A percentile compares a stretch with the other conserved stretches of the same genome.
Evolutionary conservation across 2,113 vertebrate genomes (phyloP).

Genomic region (Gila orcuttii): DNA sequence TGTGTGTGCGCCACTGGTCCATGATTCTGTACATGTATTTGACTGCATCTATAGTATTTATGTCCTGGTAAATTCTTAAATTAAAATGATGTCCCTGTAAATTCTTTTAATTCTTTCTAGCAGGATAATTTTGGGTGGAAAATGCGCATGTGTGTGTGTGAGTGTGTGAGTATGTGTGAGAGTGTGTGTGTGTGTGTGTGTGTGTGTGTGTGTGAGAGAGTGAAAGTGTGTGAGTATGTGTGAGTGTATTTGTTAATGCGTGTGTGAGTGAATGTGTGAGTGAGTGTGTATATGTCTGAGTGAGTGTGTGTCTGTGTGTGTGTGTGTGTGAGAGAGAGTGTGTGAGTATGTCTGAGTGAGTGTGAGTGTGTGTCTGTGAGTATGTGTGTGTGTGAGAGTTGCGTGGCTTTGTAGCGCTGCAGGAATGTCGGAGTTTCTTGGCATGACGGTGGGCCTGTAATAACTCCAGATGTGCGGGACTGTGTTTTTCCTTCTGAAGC

Average conservation of each 20-base stretch:
- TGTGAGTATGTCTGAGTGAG: too few relatives aligned
- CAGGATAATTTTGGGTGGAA: constrained; percentile 30
- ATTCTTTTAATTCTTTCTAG: not conserved
- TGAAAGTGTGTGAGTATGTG: too few relatives aligned
- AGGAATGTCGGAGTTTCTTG: constrained; percentile 87
- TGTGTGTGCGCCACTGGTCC: not conserved
- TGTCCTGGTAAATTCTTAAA: constrained; percentile 30
- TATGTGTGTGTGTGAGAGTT: constrained; percentile 45
- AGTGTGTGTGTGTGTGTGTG: too few relatives aligned
- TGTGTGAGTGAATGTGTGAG: too few relatives aligned
- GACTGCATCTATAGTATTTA: constrained; percentile 19
- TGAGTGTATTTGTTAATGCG: too few relatives aligned
- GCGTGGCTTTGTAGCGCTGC: constrained; percentile 80
- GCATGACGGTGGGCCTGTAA: constrained; percentile 80
- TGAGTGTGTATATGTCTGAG: constrained; percentile 12
- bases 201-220: too few relatives aligned
- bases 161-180: too few relatives aligned
- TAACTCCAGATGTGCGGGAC: constrained; percentile 94
- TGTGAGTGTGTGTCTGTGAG: too few relatives aligned
- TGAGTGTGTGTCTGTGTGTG: not conserved
- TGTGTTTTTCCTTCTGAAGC: constrained; percentile 81
- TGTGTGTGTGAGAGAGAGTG: not conserved
- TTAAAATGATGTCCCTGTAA: too few relatives aligned
- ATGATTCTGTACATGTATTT: too few relatives aligned
- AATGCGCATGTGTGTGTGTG: not conserved